These are phyloP conservation scores for Maniola hyperantus DNA, from an alignment of 2,888 invertebrate genomes.

Conservation along the genomic window DNA sequence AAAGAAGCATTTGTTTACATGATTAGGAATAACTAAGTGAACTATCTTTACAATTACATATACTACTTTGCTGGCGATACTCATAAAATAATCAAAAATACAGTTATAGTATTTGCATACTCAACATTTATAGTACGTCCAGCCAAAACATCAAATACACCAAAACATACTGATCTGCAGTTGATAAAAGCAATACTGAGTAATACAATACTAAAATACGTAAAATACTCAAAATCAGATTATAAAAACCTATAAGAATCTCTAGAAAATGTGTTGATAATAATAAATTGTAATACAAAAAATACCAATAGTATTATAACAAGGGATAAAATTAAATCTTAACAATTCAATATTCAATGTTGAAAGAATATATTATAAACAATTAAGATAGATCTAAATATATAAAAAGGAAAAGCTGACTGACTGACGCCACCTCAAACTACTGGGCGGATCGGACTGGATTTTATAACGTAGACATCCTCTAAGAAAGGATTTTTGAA, in stretches of 20 bases:
- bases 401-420: too few species aligned
- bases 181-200: slow-evolving; percentile 2
- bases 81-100: slow-evolving; percentile 14
- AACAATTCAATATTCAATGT: too few species aligned
- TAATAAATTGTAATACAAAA: too few species aligned
- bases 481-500: too few species aligned
- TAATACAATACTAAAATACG: not conserved
- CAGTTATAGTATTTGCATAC: slow-evolving; percentile 13
- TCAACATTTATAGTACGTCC: slow-evolving; percentile 12
- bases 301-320: too few species aligned
- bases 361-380: too few species aligned
- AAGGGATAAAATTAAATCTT: too few species aligned
- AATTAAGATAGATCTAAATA: too few species aligned
- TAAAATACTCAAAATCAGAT: slow-evolving; percentile 2
- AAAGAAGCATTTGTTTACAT: not conserved
- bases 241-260: not conserved
- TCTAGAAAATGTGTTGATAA: too few species aligned
- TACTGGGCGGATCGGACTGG: too few species aligned
- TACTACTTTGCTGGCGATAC: not conserved
- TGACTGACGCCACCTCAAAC: too few species aligned
- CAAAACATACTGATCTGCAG: not conserved
- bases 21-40: not conserved
- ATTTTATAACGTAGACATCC: too few species aligned
- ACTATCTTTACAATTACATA: slow-evolving; percentile 7
- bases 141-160: slow-evolving; percentile 11